Conservation (phyloP, 2,113 vertebrate species). For the Garra rufa region DNA sequence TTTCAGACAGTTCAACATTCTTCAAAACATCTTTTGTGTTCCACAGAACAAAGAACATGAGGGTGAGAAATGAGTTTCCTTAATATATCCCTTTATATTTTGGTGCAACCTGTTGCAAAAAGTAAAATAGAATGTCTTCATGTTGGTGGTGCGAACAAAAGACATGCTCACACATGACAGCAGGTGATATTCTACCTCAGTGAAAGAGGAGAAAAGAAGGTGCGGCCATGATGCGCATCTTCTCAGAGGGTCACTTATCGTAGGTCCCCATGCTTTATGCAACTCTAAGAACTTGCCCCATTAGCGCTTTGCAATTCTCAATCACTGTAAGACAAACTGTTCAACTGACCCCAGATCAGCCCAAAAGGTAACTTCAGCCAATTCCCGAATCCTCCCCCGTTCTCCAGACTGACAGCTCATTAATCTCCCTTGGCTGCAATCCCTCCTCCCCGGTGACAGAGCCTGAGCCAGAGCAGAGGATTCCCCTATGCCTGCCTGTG, state of each 20-base stretch:
- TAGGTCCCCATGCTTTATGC: not conserved
- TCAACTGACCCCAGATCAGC: constrained; percentile 47
- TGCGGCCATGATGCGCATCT: constrained; percentile 38
- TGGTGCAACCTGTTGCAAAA: constrained; percentile 22
- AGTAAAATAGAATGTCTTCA: not conserved
- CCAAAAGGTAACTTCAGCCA: constrained; percentile 16
- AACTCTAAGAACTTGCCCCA: not conserved
- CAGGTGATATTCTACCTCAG: not conserved
- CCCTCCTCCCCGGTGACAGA: constrained; percentile 59
- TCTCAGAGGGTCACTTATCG: not conserved
- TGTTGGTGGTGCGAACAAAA: not conserved
- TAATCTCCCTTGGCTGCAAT: constrained; percentile 71
- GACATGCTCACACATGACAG: not conserved
- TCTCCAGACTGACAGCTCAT: constrained; percentile 74
- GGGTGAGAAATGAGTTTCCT: not conserved
- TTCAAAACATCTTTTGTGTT: not conserved
- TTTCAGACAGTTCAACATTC: not conserved
- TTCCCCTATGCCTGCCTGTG: constrained; percentile 60
- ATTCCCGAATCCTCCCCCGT: constrained; percentile 64
- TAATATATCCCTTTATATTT: not conserved
- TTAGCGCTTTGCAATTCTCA: not conserved
- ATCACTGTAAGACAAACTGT: constrained; percentile 41
- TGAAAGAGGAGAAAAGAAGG: not conserved
- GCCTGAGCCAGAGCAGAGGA: constrained; percentile 64
- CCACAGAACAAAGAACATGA: not conserved